Conservation (phyloP, 1,140 invertebrate species). For the Anastrepha obliqua region DNA sequence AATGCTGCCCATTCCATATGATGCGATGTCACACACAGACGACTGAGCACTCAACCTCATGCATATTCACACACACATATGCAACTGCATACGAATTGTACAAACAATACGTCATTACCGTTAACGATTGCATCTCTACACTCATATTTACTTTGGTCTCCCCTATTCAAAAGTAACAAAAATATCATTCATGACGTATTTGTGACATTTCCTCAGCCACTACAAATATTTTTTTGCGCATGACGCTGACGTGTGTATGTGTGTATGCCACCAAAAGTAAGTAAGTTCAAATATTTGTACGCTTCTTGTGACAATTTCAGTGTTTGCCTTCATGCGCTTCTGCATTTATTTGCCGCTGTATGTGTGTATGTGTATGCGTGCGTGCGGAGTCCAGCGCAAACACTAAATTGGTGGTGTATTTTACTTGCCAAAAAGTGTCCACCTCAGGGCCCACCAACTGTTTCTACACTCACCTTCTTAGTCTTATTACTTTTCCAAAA, state of each 20-base stretch:
- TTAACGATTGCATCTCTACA: constrained; percentile 39
- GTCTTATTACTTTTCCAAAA: not conserved
- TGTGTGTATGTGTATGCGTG: not conserved
- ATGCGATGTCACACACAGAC: no score
- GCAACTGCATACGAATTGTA: not conserved
- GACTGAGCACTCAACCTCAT: no score
- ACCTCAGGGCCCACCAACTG: not conserved
- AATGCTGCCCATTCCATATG: not conserved
- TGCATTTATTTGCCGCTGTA: not conserved
- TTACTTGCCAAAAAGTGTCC: constrained; percentile 20
- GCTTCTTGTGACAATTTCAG: not conserved
- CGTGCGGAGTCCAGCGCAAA: not conserved
- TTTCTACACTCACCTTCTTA: not conserved
- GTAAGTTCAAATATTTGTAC: not conserved
- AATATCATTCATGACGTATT: constrained; percentile 24
- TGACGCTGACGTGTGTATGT: not conserved
- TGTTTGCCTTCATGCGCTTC: constrained; percentile 33
- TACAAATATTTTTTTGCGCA: not conserved
- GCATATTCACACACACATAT: not conserved
- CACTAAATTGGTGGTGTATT: constrained; percentile 22
- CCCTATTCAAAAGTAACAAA: not conserved
- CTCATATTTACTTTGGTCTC: constrained; percentile 21
- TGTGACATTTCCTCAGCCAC: not conserved
- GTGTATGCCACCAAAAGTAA: not conserved
- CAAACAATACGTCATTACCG: constrained; percentile 51